Evolutionary conservation across 35 echinoderm and acorn worm genomes (phyloP), one percentile per base, ranked within the genome.

Genomic region (Nesometra sesokonis): DNA sequence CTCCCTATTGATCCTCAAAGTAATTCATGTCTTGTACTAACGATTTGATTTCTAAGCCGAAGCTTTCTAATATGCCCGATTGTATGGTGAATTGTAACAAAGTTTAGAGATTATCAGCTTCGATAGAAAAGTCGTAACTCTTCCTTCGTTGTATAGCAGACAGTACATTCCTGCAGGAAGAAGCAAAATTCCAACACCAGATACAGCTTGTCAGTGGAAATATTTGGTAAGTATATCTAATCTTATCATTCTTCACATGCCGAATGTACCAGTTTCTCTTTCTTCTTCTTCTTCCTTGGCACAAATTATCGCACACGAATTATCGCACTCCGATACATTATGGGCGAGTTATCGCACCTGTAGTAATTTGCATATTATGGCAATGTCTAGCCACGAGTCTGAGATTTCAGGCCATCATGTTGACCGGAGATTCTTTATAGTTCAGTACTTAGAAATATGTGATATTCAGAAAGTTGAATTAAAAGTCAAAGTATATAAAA

Each of bases 1-100:
- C n/a, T n/a, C n/a, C n/a, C n/a, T n/a, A n/a, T 90, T 7, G 88
- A 90, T 78, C 39, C 40, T 0, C 88, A 85, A 33, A 36, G 43
- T 0, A 84, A 90, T 35, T 57, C 33, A 8, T n/a, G 82, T 29
- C 85, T 90, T 84, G 36, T 85, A 33, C 32, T 4, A 37, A 77
- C 0, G 37, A 30, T 23, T 8, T 78, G 27, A 32, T 34, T 9
- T 17, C 77, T 21, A 17, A 29, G 13, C 82, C 85, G 3, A 32
- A 43, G 3, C 13, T 86, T 21, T 78, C 88, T 13, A 90, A 47
- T 5, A 90, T 90, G 88, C 82, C n/a, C 5, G 36, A 46, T 13
- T 13, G 31, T 3, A 33, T 90, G 0, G 35, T 19, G 5, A 37
- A 27, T 32, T 30, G 47, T 29, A 77, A 85, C 21, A 57, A 40